Base-by-base conservation (phyloP, 2,797 vertebrate genomes). In the Odontamblyopus lacepedii region DNA sequence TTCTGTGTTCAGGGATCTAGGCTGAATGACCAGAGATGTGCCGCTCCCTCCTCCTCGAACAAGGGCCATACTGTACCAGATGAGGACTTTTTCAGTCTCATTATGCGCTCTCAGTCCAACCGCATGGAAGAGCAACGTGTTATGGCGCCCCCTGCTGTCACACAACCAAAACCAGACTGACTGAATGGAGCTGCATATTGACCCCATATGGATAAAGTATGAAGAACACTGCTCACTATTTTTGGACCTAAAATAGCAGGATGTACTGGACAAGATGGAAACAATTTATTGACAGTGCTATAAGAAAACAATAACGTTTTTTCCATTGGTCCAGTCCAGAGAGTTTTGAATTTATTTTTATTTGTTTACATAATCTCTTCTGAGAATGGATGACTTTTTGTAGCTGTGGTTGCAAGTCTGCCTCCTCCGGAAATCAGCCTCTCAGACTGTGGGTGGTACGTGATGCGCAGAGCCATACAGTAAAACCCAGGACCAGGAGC, bases 71-170 rank as follows among this genome's bases (percentile, higher is more conserved):
- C 97, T 0, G 95, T 98, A 70, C 97, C 98, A 3, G 96, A 97
- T 61, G 97, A 99, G 83, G 97, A 99, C 79, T 98, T 99, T 69
- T 96, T 98, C 81, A 96, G 96, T 87, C 95, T 99, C 74, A 96
- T 99, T 84, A 78, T 98, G 79, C 95, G 95, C 55, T 97, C 97
- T 0, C 98, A 98, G 90, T 95, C 94, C 0, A 99, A 97, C 83
- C 92, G 97, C 77, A 97, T 99, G 95, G 97, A 99, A 71, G 98
- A 99, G 79, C 98, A 99, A 73, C 93, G 97, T 76, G 97, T 98
- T 15, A 87, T 93, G 27, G 83, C 95, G 56, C 95, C 95, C 7
- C 85, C 93, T 63, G 76, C 44, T 0, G 76, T 83, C 76, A 65
- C 81, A n/a, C 89, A 88, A 15, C 82, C 88, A 30, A 94, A 83